These are phyloP conservation scores for Anguilla japonica DNA, from an alignment of 2,113 vertebrate genomes.

Conservation along the genomic window DNA sequence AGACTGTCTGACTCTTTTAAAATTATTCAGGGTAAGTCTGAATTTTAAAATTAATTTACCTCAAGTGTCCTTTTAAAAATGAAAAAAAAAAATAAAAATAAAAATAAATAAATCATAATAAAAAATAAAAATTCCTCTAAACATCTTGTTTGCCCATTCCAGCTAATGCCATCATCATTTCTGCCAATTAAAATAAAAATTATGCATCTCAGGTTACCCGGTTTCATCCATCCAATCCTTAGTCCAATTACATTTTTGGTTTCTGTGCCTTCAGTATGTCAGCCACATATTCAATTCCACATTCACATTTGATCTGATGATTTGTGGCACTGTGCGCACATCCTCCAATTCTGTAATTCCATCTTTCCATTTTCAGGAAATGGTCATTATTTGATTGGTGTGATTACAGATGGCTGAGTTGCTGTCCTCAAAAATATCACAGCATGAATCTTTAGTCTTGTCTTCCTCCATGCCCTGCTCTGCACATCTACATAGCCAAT, in stretches of 20 bases:
- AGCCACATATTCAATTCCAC: conserved; percentile 29
- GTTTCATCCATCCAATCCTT: conserved; percentile 24
- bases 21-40: conserved; percentile 37
- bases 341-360: conserved; percentile 3
- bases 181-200: conserved; percentile 22
- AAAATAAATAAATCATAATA: background rate
- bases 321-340: background rate
- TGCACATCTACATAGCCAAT: background rate
- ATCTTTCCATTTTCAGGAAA: conserved; percentile 16
- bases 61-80: conserved; percentile 8
- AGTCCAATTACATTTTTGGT: conserved; percentile 26
- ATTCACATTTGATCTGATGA: conserved; percentile 23
- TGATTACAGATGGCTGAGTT: background rate
- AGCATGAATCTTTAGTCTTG: conserved; percentile 2
- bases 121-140: background rate
- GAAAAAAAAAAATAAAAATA: background rate
- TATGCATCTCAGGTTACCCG: background rate
- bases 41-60: conserved; percentile 30
- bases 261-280: conserved; percentile 32
- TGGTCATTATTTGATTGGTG: background rate
- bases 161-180: conserved; percentile 10
- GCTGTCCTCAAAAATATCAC: background rate
- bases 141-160: background rate
- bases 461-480: background rate
- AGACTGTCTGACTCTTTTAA: conserved; percentile 30